Percentiles rank a stretch among this genome's conserved stretches.
Evolutionary conservation across 2,888 invertebrate genomes (phyloP).

Genomic region (Pristionchus japonicus): DNA sequence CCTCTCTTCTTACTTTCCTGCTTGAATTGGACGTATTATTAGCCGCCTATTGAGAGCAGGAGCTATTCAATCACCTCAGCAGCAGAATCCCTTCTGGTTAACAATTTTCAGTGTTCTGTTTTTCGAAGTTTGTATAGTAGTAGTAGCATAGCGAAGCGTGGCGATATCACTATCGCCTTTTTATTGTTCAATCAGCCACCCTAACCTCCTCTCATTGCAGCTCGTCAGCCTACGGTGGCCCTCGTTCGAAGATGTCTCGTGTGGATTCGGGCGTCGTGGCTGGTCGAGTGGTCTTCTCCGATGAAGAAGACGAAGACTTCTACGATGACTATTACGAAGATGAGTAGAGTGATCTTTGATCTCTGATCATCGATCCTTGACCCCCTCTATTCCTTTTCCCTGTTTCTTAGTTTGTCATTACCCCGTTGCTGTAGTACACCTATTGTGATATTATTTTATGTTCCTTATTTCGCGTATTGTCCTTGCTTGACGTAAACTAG

Average conservation of each 20-base stretch:
- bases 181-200: background rate
- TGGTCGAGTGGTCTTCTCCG: conserved; percentile 62
- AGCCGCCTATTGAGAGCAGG: no score
- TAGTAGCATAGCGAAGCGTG: no score
- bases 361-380: background rate
- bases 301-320: conserved; percentile 65
- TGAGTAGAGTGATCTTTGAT: conserved; percentile 32
- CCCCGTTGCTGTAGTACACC: background rate
- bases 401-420: conserved; percentile 5
- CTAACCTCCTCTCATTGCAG: background rate
- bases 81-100: no score
- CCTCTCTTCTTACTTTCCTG: background rate
- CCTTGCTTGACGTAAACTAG: conserved; percentile 2
- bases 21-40: no score
- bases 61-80: no score
- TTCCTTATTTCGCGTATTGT: conserved; percentile 5
- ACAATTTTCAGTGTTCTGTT: no score
- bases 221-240: conserved; percentile 1
- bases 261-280: conserved; percentile 50
- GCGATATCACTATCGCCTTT: no score
- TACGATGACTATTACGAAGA: conserved; percentile 50
- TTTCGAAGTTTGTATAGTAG: no score
- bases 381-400: background rate
- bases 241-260: conserved; percentile 27
- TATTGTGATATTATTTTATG: conserved; percentile 15